Evolutionary conservation across 2,797 vertebrate genomes (phyloP).

Genomic region (Manis javanica): DNA sequence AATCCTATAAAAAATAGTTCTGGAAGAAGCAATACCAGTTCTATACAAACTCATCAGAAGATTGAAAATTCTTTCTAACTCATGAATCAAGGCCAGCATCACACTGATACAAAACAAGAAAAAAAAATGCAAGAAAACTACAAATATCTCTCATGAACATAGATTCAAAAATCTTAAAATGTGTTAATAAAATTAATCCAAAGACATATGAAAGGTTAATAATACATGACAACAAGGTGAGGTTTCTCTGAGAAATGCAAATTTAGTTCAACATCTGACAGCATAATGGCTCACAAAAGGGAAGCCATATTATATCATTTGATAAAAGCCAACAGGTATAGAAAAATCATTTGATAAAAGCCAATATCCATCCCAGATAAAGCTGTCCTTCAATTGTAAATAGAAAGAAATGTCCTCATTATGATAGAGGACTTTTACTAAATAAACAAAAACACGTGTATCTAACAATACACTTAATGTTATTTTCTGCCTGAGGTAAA

Average conservation of each 20-base stretch:
- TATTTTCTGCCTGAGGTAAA: neutral
- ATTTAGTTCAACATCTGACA: neutral
- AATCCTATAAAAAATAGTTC: neutral
- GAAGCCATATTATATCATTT: neutral
- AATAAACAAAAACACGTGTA: neutral
- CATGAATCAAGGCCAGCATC: neutral
- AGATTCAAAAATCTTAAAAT: neutral
- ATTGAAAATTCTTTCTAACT: neutral
- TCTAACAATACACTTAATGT: neutral
- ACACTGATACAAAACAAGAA: neutral
- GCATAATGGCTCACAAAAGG: neutral
- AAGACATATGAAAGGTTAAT: neutral
- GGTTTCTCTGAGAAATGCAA: neutral
- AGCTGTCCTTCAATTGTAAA: neutral
- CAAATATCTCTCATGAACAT: neutral
- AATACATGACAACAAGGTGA: neutral
- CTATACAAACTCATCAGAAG: neutral
- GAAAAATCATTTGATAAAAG: neutral
- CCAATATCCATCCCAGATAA: too few species aligned
- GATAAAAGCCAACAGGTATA: neutral
- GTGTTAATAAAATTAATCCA: neutral
- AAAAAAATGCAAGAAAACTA: neutral
- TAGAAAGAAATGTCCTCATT: neutral
- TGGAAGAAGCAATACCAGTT: neutral
- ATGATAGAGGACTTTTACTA: neutral